A percentile compares a stretch with the other conserved stretches of the same genome.
Conservation (phyloP, 2,797 vertebrate species). For the Cyclopterus lumpus region DNA sequence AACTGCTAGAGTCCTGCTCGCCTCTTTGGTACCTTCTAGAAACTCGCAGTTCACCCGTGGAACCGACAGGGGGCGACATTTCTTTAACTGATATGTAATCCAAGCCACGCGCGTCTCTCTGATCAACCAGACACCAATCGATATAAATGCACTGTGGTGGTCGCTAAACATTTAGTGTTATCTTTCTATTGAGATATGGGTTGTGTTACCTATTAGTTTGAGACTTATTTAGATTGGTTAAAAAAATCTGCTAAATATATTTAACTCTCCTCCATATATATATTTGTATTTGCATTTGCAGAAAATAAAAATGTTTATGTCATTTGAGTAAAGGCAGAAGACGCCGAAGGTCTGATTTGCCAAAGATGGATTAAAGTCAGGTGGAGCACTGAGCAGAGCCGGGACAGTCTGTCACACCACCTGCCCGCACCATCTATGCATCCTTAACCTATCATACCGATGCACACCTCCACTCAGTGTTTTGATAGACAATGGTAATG, state of each 20-base stretch:
- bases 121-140: background rate
- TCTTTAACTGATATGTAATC: conserved; percentile 10
- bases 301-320: background rate
- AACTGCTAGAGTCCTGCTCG: conserved; percentile 46
- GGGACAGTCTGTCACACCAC: conserved; percentile 53
- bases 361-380: conserved; percentile 51
- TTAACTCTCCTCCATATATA: fast-evolving
- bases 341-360: background rate
- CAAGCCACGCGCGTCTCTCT: conserved; percentile 25
- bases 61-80: conserved; percentile 79
- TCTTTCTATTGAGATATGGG: background rate
- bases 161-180: background rate
- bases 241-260: background rate
- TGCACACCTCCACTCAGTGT: background rate
- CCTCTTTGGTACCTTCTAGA: conserved; percentile 87
- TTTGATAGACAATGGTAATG: background rate
- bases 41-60: conserved; percentile 43
- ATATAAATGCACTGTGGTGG: background rate
- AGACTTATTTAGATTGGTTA: background rate
- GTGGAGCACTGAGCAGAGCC: conserved; percentile 21
- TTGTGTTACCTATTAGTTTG: background rate
- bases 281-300: background rate
- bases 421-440: conserved; percentile 23
- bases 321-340: background rate
- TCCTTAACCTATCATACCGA: background rate